Base-by-base conservation (phyloP, 1,140 invertebrate species). In the Galleria mellonella region DNA sequence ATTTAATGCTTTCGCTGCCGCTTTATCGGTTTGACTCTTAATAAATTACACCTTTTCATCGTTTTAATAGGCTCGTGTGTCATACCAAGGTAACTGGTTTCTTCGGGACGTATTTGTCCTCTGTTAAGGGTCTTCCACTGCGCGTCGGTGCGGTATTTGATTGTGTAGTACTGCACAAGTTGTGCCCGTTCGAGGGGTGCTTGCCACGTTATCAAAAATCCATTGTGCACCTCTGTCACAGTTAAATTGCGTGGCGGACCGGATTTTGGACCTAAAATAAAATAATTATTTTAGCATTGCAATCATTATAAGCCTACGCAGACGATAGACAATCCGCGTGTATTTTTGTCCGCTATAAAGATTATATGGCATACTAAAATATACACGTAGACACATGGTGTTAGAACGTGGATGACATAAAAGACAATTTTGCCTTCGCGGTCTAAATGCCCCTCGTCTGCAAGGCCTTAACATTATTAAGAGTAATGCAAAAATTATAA, bases 171-270 rank as follows among this genome's bases (percentile, higher is more conserved):
- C 74, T 95, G 93, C 51, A 97, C 91, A 12, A 95, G 88, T 58
- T 94, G 89, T 12, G 90, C 89, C 52, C 90, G 89, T 70, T 96
- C 93, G 33, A 91, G 53, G n/a, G 96, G 96, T 43, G 91, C 89
- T 74, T 93, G 91, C 96, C 96, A 98, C 53, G 92, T 92, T 62
- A 97, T 94, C 28, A 96, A 89, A 77, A 95, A 95, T 38, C 95
- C 95, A 76, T 96, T 94, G 65, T 90, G 91, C 41, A 94, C 90
- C 85, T 96, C 94, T 10, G 92, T 92, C 14, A 97, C 93, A 30
- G 95, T 95, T 36, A 98, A 87, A 86, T 97, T 97, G 45, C 92
- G 89, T 5, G 96, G 96, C 27, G 93, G 91, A 66, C 93, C 93
- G 29, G 97, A 95, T 82, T 93, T 93, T 43, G 95, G 95, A 85